Evolutionary conservation across 2,113 vertebrate genomes (phyloP), one percentile per base, ranked within the genome.

Genomic region (Aegithalos caudatus): DNA sequence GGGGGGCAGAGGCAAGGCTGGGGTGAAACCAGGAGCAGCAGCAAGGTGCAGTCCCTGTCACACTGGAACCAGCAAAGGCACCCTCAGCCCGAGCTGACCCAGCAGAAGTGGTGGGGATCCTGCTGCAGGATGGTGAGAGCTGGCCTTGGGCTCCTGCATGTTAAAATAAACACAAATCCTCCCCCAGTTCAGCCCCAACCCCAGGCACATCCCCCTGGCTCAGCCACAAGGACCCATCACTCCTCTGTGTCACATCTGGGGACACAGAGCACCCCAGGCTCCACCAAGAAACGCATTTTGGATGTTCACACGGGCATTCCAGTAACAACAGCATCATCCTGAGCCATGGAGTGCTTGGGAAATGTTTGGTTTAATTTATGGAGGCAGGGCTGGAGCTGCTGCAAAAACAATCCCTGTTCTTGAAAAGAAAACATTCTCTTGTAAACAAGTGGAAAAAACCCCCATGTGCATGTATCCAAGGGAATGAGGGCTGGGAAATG

Each of bases 221-320:
- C 6, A 0, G 71, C 47, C 16, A 2, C 78, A n/a, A 47, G 85
- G 25, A 42, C 15, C 21, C 48, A 2, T 24, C 15, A 0, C n/a
- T 22, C 25, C 35, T 37, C 33, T 24, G 62, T 2, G 1, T 5
- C 66, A 22, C 44, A 8, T 35, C 45, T 31, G 58, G 66, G 58
- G 45, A 54, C 51, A 8, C 33, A 27, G 62, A 77, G 53, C 40
- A 38, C 60, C 31, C 38, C 40, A 10, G 45, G 21, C 31, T 61
- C 31, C 74, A 7, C 12, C 40, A 45, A 19, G 10, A 74, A 73
- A 19, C 18, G 7, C 2, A 1, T 51, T n/a, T 48, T 67, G 61
- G 47, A 33, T 42, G 12, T 12, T 58, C 2, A 0, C 29, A 1
- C 38, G 47, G 86, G 20, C 4, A 3, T 64, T 71, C 47, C 66